These are phyloP conservation scores for Pachyramphus minor DNA, from an alignment of 2,113 vertebrate species.

Conservation along the genomic window DNA sequence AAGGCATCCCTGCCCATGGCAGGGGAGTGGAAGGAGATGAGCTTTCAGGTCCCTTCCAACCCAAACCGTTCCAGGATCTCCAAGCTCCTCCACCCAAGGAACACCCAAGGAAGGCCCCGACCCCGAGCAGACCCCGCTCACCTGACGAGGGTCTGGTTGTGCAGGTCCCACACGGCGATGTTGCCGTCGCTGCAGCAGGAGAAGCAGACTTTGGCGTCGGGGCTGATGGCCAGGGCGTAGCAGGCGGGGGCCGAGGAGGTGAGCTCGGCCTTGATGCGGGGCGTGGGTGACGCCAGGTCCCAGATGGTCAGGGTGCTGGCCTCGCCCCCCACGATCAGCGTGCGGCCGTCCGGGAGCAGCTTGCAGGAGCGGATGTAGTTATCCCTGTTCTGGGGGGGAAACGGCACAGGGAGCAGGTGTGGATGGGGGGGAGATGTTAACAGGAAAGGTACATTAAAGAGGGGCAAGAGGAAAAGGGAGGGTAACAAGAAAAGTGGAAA, in stretches of 20 bases:
- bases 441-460: too few relatives aligned
- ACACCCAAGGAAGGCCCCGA: not conserved
- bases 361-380: slow-evolving; percentile 99
- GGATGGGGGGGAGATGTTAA: accelerated
- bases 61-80: too few relatives aligned
- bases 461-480: not conserved
- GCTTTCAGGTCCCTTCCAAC: not conserved
- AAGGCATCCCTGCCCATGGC: not conserved
- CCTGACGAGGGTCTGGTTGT: slow-evolving; percentile 97
- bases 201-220: slow-evolving; percentile 97
- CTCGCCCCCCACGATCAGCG: slow-evolving; percentile 93
- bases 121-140: slow-evolving; percentile 43
- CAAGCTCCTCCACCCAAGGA: accelerated
- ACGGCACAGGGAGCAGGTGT: too few relatives aligned
- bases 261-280: slow-evolving; percentile 94
- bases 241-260: slow-evolving; percentile 94
- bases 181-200: slow-evolving; percentile 97
- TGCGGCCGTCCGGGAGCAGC: slow-evolving; percentile 93
- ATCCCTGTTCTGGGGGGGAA: slow-evolving; percentile 85
- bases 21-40: not conserved
- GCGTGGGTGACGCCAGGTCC: slow-evolving; percentile 94
- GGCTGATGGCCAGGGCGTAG: slow-evolving; percentile 96
- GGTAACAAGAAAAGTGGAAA: too few relatives aligned
- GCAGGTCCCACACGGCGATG: slow-evolving; percentile 96
- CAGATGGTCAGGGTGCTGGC: slow-evolving; percentile 96